These are phyloP conservation scores for Centropus bengalensis DNA, from an alignment of 2,113 vertebrate species.

Conservation along the genomic window DNA sequence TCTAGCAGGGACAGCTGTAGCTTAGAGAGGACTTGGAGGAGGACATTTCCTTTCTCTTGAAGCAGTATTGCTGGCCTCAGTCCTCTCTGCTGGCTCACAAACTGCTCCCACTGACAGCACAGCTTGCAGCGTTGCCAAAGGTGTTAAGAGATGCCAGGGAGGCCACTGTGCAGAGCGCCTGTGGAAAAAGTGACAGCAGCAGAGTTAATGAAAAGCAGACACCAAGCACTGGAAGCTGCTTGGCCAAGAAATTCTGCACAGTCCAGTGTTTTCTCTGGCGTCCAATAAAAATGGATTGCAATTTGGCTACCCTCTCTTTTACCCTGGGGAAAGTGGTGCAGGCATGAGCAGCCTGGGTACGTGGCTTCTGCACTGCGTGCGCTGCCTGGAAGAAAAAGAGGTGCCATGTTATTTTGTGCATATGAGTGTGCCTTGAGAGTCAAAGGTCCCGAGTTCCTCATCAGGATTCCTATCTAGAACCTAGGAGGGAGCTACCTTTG, in stretches of 20 bases:
- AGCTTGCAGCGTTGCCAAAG: not conserved
- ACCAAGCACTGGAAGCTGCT: not conserved
- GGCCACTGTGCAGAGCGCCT: not conserved
- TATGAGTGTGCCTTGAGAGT: not conserved
- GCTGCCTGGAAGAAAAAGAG: not conserved
- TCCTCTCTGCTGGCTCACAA: not conserved
- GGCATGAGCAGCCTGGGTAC: accelerated
- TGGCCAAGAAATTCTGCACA: slow-evolving; percentile 1
- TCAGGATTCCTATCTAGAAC: accelerated
- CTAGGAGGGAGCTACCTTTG: not conserved
- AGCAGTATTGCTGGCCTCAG: not conserved
- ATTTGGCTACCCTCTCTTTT: not conserved
- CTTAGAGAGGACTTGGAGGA: not conserved
- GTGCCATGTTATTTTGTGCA: accelerated
- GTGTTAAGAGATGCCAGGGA: not conserved
- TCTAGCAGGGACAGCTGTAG: not conserved
- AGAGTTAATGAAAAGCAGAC: slow-evolving; percentile 58
- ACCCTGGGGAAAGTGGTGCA: not conserved
- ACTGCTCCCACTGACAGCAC: accelerated
- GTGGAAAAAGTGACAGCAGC: slow-evolving; percentile 49
- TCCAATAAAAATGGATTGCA: not conserved
- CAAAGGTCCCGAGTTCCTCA: not conserved
- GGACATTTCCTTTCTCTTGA: not conserved
- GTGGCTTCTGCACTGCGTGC: not conserved
- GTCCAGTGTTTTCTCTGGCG: not conserved